Base-by-base conservation (phyloP, 2,888 invertebrate genomes). In the Dasypolia templi region DNA sequence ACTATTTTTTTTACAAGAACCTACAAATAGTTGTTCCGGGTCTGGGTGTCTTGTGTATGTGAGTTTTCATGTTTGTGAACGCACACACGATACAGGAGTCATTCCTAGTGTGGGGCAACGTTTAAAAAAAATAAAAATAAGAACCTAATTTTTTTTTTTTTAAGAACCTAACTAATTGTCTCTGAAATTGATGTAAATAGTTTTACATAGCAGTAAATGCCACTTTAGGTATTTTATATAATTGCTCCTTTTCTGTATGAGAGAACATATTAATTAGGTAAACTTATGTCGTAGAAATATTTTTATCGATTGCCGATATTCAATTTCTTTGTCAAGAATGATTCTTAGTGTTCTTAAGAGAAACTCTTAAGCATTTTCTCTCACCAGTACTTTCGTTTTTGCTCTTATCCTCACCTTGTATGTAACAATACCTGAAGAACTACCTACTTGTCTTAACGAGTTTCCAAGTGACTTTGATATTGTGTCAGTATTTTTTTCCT, bases 221-320 rank as follows among this genome's bases (percentile, higher is more conserved):
- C 22, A 44, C 35, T 44, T 42, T 35, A 14, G 4, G 4, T n/a
- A 1, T 66, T 39, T 39, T 32, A 65, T 46, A 46, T 55, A 11
- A 46, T 46, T 7, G 29, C 44, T 46, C 17, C 35, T 73, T 22
- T 53, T 42, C 19, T 53, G 17, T 1, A 32, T 51, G 4, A 49
- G 32, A 61, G 42, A 42, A 19, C 35, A 29, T 19, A 3, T n/a
- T 53, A 62, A 61, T 53, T 61, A 22, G 14, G 56, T 59, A 19
- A 53, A n/a, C 32, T 19, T 29, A 4, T n/a, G 14, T 17, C 26
- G 35, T 26, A 72, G 42, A 22, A 44, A 44, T 42, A 19, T 49
- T 49, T 39, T 26, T 51, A 19, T 55, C 2, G 17, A 22, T n/a
- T 39, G 0, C 35, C 14, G 44, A 39, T 64, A n/a, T 77, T 77